Base-by-base conservation (phyloP, 2,113 vertebrate genomes). In the Eurystomus gularis region DNA sequence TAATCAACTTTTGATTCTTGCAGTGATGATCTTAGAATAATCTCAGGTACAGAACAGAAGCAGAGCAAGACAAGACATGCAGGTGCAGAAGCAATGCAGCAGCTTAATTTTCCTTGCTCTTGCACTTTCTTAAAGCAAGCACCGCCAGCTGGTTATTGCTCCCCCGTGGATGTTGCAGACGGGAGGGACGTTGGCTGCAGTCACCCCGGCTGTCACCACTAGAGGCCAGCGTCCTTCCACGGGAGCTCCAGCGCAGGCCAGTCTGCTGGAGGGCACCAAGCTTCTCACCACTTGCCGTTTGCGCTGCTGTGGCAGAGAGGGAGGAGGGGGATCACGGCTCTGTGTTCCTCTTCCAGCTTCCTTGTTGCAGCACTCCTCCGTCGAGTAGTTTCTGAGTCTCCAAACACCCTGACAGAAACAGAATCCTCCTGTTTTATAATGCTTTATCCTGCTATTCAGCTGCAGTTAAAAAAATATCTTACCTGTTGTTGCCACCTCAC, bases 121-220 rank as follows among this genome's bases (percentile, higher is more conserved):
- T 60, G 52, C 24, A 6, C 7, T 66, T 75, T 1, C 16, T 78
- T 64, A 8, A 16, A 58, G 4, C 2, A 9, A 42, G 17, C 25
- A 2, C 14, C 2, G 2, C 11, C n/a, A 8, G 52, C 7, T 23
- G 3, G 8, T n/a, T 51, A 11, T 9, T 49, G n/a, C 49, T 8
- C 11, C 2, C 3, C 1, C 2, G 42, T 0, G 1, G 55, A 3
- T 33, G 0, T 4, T 11, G 73, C 13, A 7, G 28, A 15, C 6
- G 0, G 1, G 46, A 11, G 54, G 83, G 46, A 66, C 11, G 42
- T 42, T 42, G 16, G 2, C 35, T n/a, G 83, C 7, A 16, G 55
- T 51, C 71, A 39, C 51, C 13, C 51, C 46, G 4, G 35, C 57
- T 61, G 37, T 69, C 61, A 23, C 94, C 91, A 0, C 80, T 91